Conservation (phyloP, 2,797 vertebrate species). For the Takifugu ocellatus region DNA sequence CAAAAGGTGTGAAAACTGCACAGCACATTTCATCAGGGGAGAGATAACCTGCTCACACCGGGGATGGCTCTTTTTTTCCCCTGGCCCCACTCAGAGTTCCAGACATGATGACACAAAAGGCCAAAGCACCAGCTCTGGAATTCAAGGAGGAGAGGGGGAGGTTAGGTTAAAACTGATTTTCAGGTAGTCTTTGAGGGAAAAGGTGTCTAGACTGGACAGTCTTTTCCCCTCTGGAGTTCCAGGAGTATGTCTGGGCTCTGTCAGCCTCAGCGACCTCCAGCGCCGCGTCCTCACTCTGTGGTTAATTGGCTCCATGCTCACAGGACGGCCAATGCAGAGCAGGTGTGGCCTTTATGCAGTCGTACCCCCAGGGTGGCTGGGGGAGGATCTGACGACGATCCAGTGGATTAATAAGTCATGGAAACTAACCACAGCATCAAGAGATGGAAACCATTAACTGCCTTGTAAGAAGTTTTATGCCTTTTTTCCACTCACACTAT, state of each 20-base stretch:
- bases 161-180: slow-evolving; percentile 34
- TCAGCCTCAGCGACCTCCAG: slow-evolving; percentile 11
- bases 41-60: slow-evolving; percentile 40
- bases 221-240: slow-evolving; percentile 31
- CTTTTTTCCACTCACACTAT: slow-evolving; percentile 64
- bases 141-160: slow-evolving; percentile 31
- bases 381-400: slow-evolving; percentile 45
- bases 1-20: slow-evolving; percentile 47
- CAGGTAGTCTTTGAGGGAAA: slow-evolving; percentile 34
- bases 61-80: slow-evolving; percentile 22
- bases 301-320: slow-evolving; percentile 55
- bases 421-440: slow-evolving; percentile 75
- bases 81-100: slow-evolving; percentile 37
- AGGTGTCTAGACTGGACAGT: slow-evolving; percentile 54
- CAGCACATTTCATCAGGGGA: slow-evolving; percentile 44
- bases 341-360: slow-evolving; percentile 66
- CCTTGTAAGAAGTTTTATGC: slow-evolving; percentile 68
- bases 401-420: slow-evolving; percentile 67
- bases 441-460: slow-evolving; percentile 75
- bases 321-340: slow-evolving; percentile 57
- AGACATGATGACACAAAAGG: slow-evolving; percentile 51
- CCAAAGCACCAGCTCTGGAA: slow-evolving; percentile 57
- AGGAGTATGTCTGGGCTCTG: slow-evolving; percentile 34
- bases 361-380: slow-evolving; percentile 34
- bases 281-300: slow-evolving; percentile 25